Evolutionary conservation across 2,888 invertebrate species (phyloP).

Genomic region (Tineola bisselliella): DNA sequence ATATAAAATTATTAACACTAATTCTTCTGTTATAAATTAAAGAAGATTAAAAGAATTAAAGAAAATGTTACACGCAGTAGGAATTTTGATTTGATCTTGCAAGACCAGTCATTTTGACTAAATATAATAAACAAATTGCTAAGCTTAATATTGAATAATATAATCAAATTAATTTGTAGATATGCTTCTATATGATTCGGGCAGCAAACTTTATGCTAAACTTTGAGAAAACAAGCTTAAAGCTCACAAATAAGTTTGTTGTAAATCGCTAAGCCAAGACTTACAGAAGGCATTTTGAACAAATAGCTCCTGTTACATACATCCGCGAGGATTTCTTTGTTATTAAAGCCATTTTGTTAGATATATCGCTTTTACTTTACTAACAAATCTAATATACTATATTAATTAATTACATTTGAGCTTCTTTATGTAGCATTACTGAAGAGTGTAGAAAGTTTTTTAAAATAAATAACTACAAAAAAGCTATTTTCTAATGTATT

Average conservation of each 20-base stretch:
- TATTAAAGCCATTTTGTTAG: neutral
- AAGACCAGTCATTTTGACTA: too few relatives aligned
- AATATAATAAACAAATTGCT: neutral
- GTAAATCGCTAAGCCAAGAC: constrained; percentile 14
- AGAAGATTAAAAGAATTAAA: too few relatives aligned
- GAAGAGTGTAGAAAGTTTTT: too few relatives aligned
- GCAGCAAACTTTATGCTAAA: constrained; percentile 11
- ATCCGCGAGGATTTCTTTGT: neutral
- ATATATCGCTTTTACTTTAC: neutral
- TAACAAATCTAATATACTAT: neutral
- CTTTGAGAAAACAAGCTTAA: constrained; percentile 14
- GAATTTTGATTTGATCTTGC: too few relatives aligned
- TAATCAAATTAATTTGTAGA: neutral
- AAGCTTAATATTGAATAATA: neutral
- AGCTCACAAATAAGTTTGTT: constrained; percentile 14
- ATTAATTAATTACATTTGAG: neutral
- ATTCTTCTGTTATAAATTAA: too few relatives aligned
- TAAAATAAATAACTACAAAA: too few relatives aligned
- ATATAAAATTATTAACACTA: too few relatives aligned
- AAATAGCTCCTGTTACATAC: constrained; percentile 5
- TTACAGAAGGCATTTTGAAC: constrained; percentile 8
- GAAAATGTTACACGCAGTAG: too few relatives aligned
- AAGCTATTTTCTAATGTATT: too few relatives aligned
- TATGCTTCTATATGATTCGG: constrained; percentile 8
- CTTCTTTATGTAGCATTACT: too few relatives aligned